phyloP scores from a whole-genome alignment of 2,888 invertebrate genomes.

The Leucania comma region DNA sequence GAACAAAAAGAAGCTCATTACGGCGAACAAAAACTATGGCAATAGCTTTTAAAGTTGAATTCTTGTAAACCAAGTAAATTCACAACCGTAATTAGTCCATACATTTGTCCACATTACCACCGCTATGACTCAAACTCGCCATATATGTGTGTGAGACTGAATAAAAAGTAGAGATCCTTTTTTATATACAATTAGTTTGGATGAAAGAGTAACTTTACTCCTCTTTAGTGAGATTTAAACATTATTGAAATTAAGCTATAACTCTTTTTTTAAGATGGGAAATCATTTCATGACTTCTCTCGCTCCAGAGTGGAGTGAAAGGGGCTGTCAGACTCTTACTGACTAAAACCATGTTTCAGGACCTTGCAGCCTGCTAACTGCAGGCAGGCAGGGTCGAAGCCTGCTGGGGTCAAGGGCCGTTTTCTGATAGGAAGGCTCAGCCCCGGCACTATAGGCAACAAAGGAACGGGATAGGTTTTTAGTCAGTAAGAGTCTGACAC shows the following conservation, averaged over 20 bases:
- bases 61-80: conserved; percentile 69
- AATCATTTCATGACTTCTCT: no score
- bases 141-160: conserved; percentile 65
- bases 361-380: no score
- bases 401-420: no score
- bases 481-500: no score
- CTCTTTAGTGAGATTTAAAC: conserved; percentile 24
- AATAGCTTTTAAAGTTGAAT: conserved; percentile 65
- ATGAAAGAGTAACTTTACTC: conserved; percentile 53
- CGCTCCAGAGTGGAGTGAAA: no score
- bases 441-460: no score
- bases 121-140: conserved; percentile 62
- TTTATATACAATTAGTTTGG: conserved; percentile 74
- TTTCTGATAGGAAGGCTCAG: no score
- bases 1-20: conserved; percentile 42
- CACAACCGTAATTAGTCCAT: conserved; percentile 64
- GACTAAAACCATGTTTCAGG: no score
- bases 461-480: no score
- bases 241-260: conserved; percentile 82
- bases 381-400: no score
- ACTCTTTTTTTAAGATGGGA: conserved; percentile 67
- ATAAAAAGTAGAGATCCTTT: conserved; percentile 70
- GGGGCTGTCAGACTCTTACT: no score
- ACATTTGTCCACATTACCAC: conserved; percentile 51
- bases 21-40: conserved; percentile 57